Conservation (phyloP, 35 echinoderm and acorn worm genomes). For the Acanthaster planci region DNA sequence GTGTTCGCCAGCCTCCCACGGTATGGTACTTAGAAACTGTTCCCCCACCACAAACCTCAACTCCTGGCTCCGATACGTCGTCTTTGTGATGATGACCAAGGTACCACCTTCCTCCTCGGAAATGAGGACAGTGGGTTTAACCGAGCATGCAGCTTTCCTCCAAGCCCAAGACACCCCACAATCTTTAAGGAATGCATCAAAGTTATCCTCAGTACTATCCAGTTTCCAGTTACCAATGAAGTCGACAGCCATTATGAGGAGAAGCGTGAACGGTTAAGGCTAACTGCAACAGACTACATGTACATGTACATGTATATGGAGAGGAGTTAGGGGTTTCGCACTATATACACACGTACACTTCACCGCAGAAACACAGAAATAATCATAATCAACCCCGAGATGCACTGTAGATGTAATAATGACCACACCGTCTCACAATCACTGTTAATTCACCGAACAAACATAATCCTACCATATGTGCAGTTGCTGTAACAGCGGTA, state of each 20-base stretch:
- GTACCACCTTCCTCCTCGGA: constrained; percentile 35
- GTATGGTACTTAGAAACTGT: constrained; percentile 42
- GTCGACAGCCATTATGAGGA: not conserved
- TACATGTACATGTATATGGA: no score
- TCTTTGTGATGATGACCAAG: constrained; percentile 56
- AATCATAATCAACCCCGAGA: no score
- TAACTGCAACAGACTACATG: no score
- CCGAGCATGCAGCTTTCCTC: constrained; percentile 48
- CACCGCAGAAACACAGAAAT: no score
- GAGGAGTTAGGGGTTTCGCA: no score
- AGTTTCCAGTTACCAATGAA: not conserved
- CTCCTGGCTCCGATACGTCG: constrained; percentile 33
- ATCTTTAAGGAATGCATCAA: constrained; percentile 53
- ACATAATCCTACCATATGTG: no score
- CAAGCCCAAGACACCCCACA: constrained; percentile 51
- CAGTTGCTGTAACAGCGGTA: no score
- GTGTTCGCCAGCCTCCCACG: constrained; percentile 51
- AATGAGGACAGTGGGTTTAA: constrained; percentile 53
- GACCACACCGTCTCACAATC: no score
- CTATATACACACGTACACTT: no score
- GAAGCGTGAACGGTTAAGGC: no score
- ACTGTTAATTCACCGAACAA: no score
- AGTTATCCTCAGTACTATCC: constrained; percentile 26
- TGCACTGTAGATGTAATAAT: no score
- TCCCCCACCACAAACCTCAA: constrained; percentile 39